These are phyloP conservation scores for Mellilla xanthometata DNA, from an alignment of 2,888 invertebrate genomes.

Conservation along the genomic window DNA sequence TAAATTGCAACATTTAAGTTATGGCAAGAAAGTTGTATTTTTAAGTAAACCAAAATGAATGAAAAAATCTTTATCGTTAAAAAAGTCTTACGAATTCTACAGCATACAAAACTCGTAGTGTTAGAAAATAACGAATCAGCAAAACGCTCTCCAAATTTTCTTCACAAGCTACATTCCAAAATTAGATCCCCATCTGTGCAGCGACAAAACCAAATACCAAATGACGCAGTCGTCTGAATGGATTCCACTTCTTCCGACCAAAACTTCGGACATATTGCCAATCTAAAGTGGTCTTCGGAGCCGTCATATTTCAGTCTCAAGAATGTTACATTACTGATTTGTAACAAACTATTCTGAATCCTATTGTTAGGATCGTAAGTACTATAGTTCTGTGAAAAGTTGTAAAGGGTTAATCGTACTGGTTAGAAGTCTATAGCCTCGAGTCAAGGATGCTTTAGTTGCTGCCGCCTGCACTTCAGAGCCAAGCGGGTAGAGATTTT, in stretches of 20 bases:
- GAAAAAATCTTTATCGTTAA: too few relatives aligned
- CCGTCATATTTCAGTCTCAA: background rate
- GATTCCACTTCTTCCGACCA: slow-evolving; percentile 3
- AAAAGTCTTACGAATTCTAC: too few relatives aligned
- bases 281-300: slow-evolving; percentile 4
- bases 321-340: background rate
- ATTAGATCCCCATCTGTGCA: too few relatives aligned
- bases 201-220: too few relatives aligned
- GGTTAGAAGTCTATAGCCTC: slow-evolving; percentile 7
- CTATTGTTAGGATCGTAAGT: background rate
- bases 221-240: background rate
- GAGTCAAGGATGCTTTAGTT: slow-evolving; percentile 4
- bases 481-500: background rate
- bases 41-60: too few relatives aligned
- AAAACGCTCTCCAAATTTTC: too few relatives aligned
- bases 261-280: slow-evolving; percentile 11
- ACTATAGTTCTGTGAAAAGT: background rate
- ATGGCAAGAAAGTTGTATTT: too few relatives aligned
- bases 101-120: too few relatives aligned
- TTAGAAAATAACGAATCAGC: too few relatives aligned
- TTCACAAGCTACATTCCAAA: too few relatives aligned
- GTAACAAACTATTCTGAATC: background rate
- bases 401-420: slow-evolving; percentile 1
- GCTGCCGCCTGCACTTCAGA: slow-evolving; percentile 14
- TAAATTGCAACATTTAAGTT: too few relatives aligned